A percentile compares a stretch with the other conserved stretches of the same genome.
phyloP scores from a whole-genome alignment of 2,113 vertebrate genomes.

The Connochaetes taurinus region DNA sequence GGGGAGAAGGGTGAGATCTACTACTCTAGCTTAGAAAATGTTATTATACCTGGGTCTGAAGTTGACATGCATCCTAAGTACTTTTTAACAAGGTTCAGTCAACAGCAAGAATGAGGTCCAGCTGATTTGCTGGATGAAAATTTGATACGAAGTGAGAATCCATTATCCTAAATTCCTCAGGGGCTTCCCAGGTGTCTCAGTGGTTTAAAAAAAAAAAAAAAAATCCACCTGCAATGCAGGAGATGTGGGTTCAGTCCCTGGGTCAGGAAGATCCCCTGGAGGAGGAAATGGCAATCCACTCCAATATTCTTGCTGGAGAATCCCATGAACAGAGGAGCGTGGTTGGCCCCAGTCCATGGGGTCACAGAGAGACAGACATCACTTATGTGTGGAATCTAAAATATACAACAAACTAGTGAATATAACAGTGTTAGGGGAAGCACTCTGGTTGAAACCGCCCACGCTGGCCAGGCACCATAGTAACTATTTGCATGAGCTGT shows the following conservation, averaged over 20 bases:
- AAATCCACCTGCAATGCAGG: neutral
- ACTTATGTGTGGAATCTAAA: neutral
- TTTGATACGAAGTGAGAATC: neutral
- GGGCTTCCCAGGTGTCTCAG: neutral
- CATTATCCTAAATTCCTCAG: neutral
- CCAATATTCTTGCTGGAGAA: neutral
- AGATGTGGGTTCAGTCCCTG: neutral
- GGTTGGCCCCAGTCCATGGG: neutral
- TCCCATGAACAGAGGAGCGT: neutral
- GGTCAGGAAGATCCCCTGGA: neutral
- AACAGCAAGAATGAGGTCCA: neutral
- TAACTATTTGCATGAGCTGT: neutral
- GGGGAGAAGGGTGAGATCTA: neutral
- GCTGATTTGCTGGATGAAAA: neutral
- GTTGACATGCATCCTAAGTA: neutral
- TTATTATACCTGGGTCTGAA: neutral
- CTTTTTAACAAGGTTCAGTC: neutral
- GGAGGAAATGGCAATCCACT: neutral
- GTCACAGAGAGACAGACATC: neutral
- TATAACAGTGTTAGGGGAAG: neutral
- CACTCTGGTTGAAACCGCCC: neutral
- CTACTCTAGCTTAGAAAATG: neutral
- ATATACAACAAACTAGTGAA: neutral
- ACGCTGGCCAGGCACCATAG: neutral
- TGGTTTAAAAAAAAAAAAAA: neutral